Evolutionary conservation across 35 echinoderm and acorn worm genomes (phyloP).

Genomic region (Heliocidaris tuberculata): DNA sequence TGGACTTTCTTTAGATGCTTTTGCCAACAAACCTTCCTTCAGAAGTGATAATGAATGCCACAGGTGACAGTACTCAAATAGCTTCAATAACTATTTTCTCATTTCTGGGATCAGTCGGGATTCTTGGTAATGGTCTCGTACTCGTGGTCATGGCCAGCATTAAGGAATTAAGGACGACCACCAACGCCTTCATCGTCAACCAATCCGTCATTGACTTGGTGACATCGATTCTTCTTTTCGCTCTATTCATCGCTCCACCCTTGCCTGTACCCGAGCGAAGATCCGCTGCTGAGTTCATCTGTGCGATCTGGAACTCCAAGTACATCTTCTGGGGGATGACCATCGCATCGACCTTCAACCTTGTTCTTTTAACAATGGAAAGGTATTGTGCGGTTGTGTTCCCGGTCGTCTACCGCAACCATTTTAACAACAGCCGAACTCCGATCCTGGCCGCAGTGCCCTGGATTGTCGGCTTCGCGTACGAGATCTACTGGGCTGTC

Average conservation of each 20-base stretch:
- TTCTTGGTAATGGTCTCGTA: constrained; percentile 54
- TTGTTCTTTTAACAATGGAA: constrained; percentile 58
- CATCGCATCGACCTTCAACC: constrained; percentile 62
- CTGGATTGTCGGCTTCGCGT: constrained; percentile 52
- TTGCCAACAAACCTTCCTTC: neutral
- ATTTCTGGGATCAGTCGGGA: constrained; percentile 44
- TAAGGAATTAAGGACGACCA: neutral
- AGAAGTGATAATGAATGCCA: neutral
- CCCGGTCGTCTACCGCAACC: constrained; percentile 34
- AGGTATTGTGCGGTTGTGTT: constrained; percentile 52
- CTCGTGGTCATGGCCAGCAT: constrained; percentile 28
- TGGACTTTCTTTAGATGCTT: too few relatives aligned
- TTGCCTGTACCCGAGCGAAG: neutral
- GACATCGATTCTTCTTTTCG: constrained; percentile 56
- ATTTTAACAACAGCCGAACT: neutral
- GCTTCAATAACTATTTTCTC: neutral
- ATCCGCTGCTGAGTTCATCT: neutral
- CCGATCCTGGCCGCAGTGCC: neutral
- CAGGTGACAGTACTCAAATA: neutral
- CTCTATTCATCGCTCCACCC: constrained; percentile 29
- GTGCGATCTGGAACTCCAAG: constrained; percentile 52
- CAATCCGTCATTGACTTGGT: constrained; percentile 77
- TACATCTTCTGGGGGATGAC: constrained; percentile 55
- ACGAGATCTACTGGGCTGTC: constrained; percentile 36
- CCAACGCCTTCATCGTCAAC: constrained; percentile 74